Evolutionary conservation across 1,140 invertebrate genomes (phyloP), one percentile per base, ranked within the genome.

Genomic region (Antheraea pernyi): DNA sequence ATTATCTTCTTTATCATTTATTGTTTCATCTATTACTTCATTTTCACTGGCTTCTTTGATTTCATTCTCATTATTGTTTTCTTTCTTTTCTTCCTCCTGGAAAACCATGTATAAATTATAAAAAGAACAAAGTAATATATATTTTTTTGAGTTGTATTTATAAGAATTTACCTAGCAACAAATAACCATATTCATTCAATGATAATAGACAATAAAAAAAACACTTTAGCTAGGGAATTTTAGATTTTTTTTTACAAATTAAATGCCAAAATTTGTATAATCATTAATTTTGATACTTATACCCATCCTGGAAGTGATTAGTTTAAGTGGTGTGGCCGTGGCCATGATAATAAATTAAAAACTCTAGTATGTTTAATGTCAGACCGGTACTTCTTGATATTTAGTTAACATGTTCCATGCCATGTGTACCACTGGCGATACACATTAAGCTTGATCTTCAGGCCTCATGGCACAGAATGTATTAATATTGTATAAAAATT

Each of bases 1-100:
- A 59, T 71, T 78, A 42, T 88, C 87, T 75, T 76, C 68, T 70
- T 81, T 84, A 59, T 74, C 79, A 69, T 76, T 81, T 67, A 72
- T 65, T 78, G 67, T 69, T 74, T 58, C n/a, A 19, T 74, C 74
- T 67, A 62, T 84, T 67, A 80, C 76, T 84, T 84, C 81, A 80
- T 82, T 81, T 67, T 85, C 85, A 84, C 73, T 80, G 71, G 75
- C 67, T 73, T 77, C 75, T 71, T 80, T 83, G 78, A 73, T 74
- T 69, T 91, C 86, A 79, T 83, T 88, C 48, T 89, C 86, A 81
- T 82, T 84, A 80, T 85, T 91, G 76, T 82, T 92, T 85, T 91
- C 89, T 85, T 91, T 91, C 87, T 92, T 92, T 81, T 92, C 90
- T 86, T 92, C 89, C 78, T 92, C 91, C 92, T 92, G 83, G 67